Conservation (phyloP, 1,140 invertebrate genomes). For the Thaumatotibia leucotreta region DNA sequence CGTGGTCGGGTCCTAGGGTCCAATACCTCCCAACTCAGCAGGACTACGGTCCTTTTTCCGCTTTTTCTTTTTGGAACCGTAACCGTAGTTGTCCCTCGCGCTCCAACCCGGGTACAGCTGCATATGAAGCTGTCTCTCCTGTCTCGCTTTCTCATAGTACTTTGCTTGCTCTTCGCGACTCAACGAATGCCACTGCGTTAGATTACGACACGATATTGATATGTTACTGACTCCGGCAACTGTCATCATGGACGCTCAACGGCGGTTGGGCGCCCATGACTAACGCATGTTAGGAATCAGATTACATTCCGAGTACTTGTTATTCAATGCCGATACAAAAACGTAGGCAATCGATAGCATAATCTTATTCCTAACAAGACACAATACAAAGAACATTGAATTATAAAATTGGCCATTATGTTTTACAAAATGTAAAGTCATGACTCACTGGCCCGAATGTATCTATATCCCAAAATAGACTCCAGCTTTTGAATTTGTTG, state of each 20-base stretch:
- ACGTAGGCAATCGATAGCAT: background rate
- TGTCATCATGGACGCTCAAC: background rate
- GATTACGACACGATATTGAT: conserved; percentile 43
- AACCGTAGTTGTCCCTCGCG: conserved; percentile 99
- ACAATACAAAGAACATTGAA: conserved; percentile 49
- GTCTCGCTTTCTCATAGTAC: conserved; percentile 99
- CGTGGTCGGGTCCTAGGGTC: conserved; percentile 72
- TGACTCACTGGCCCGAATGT: background rate
- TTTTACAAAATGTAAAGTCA: background rate
- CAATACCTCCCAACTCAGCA: conserved; percentile 94
- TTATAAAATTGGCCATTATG: conserved; percentile 6
- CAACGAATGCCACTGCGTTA: conserved; percentile 98
- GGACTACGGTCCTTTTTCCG: conserved; percentile 97
- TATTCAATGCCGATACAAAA: conserved; percentile 41
- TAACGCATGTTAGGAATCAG: conserved; percentile 60
- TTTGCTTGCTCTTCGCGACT: conserved; percentile 99
- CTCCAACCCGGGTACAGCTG: conserved; percentile 99
- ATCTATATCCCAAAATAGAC: background rate
- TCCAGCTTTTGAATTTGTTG: background rate
- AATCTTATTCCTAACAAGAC: conserved; percentile 70
- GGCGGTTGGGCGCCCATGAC: background rate
- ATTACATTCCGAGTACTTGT: conserved; percentile 51
- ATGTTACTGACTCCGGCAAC: conserved; percentile 37
- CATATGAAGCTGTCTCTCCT: conserved; percentile 98
- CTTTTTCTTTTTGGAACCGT: conserved; percentile 99